Percentiles rank a stretch among this genome's conserved stretches.
These are phyloP conservation scores for Drosophila grimshawi DNA, from an alignment of 1,140 invertebrate species.

Conservation along the genomic window DNA sequence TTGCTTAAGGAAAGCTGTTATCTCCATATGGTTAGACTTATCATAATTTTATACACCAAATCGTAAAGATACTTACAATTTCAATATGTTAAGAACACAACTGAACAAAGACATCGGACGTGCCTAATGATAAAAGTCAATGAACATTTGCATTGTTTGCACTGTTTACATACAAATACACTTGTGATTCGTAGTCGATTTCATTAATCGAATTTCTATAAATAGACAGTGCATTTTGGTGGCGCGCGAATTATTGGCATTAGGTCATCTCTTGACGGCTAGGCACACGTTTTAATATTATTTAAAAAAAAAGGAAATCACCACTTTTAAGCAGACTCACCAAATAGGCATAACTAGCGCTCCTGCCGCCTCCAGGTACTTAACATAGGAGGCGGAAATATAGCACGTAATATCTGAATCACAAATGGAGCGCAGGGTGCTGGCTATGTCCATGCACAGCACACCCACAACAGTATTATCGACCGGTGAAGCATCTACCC, in stretches of 20 bases:
- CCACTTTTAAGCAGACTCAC: constrained; percentile 85
- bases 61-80: too few species aligned
- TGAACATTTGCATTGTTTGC: not conserved
- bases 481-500: not conserved
- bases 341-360: constrained; percentile 93
- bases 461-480: constrained; percentile 86
- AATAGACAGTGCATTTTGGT: too few species aligned
- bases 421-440: constrained; percentile 76
- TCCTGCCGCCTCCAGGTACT: constrained; percentile 92
- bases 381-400: constrained; percentile 94
- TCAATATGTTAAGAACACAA: too few species aligned
- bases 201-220: too few species aligned
- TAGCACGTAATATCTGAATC: constrained; percentile 86
- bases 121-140: not conserved
- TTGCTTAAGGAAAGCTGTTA: too few species aligned
- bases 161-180: not conserved
- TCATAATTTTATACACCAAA: too few species aligned
- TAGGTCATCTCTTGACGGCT: too few species aligned
- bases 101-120: not conserved
- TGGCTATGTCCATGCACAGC: constrained; percentile 87
- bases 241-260: too few species aligned
- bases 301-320: too few species aligned
- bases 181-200: too few species aligned
- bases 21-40: too few species aligned
- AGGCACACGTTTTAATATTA: too few species aligned